A percentile compares a stretch with the other conserved stretches of the same genome.
These are phyloP conservation scores for Anguilla rostrata DNA, from an alignment of 2,113 vertebrate genomes.

Conservation along the genomic window DNA sequence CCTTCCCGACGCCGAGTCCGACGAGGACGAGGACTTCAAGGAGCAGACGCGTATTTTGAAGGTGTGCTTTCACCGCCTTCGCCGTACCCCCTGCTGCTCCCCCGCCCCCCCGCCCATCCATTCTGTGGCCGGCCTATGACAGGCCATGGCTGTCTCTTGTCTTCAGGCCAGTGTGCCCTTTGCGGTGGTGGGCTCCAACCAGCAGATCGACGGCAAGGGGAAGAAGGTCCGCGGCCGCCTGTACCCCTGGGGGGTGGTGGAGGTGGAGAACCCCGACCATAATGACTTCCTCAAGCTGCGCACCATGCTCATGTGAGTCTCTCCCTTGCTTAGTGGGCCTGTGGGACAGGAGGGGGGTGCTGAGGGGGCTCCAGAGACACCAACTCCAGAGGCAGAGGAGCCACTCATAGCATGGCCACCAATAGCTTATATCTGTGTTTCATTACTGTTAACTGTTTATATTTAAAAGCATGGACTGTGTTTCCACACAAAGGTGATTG, in stretches of 20 bases:
- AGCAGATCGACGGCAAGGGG: conserved; percentile 96
- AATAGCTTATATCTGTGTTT: too few species aligned
- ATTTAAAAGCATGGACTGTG: too few species aligned
- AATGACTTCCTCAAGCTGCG: conserved; percentile 97
- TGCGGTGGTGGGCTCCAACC: conserved; percentile 95
- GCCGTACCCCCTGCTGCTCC: neutral
- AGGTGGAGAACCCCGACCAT: conserved; percentile 96
- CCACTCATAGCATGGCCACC: too few species aligned
- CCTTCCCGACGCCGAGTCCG: conserved; percentile 94
- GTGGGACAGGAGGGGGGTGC: too few species aligned
- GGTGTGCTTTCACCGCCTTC: conserved; percentile 55
- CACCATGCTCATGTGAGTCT: conserved; percentile 93
- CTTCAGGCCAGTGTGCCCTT: conserved; percentile 91
- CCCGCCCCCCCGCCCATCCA: too few species aligned
- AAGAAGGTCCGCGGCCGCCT: conserved; percentile 96
- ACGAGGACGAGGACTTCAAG: conserved; percentile 97
- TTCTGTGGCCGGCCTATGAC: neutral
- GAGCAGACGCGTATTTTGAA: conserved; percentile 95
- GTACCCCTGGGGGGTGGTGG: conserved; percentile 96
- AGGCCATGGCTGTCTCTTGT: neutral
- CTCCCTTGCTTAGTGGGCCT: neutral
- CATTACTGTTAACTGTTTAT: too few species aligned
- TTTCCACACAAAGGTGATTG: too few species aligned
- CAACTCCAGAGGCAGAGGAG: too few species aligned
- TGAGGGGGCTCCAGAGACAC: too few species aligned